Evolutionary conservation across 2,888 invertebrate species (phyloP).

Genomic region (Odontocolon sp.): DNA sequence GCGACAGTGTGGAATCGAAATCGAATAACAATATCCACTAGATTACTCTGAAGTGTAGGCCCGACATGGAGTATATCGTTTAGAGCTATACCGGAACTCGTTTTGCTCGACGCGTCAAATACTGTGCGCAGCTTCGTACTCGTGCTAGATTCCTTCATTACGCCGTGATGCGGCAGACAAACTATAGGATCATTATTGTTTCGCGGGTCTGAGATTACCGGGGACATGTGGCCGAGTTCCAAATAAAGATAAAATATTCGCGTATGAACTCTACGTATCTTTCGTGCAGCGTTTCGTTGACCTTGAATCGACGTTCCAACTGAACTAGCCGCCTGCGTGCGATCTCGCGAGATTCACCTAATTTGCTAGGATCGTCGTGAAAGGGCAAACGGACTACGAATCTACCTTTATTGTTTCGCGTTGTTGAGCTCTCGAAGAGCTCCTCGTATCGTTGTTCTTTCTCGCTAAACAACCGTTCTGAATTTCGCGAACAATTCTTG

Average conservation of each 20-base stretch:
- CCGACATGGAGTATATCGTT: slow-evolving; percentile 69
- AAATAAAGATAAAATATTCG: slow-evolving; percentile 37
- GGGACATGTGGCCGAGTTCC: slow-evolving; percentile 61
- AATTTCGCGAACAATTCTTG: background rate
- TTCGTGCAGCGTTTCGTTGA: background rate
- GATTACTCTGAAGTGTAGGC: slow-evolving; percentile 65
- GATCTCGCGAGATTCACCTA: slow-evolving; percentile 8
- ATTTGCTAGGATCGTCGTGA: background rate
- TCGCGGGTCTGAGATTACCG: background rate
- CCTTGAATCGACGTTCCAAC: slow-evolving; percentile 1
- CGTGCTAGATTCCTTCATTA: slow-evolving; percentile 10
- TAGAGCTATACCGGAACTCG: slow-evolving; percentile 59
- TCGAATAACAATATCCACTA: slow-evolving; percentile 66
- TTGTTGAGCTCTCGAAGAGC: background rate
- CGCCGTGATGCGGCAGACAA: slow-evolving; percentile 2
- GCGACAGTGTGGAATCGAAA: slow-evolving; percentile 67
- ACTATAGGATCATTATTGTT: slow-evolving; percentile 13
- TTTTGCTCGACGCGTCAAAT: slow-evolving; percentile 23
- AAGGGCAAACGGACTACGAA: slow-evolving; percentile 8
- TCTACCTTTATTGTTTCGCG: background rate
- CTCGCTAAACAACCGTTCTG: background rate
- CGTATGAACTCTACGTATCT: background rate
- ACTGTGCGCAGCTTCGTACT: slow-evolving; percentile 15
- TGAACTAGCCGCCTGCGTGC: background rate
- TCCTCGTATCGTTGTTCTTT: background rate